phyloP scores from a whole-genome alignment of 2,888 invertebrate species.

The Tenthredo scrophulariae region DNA sequence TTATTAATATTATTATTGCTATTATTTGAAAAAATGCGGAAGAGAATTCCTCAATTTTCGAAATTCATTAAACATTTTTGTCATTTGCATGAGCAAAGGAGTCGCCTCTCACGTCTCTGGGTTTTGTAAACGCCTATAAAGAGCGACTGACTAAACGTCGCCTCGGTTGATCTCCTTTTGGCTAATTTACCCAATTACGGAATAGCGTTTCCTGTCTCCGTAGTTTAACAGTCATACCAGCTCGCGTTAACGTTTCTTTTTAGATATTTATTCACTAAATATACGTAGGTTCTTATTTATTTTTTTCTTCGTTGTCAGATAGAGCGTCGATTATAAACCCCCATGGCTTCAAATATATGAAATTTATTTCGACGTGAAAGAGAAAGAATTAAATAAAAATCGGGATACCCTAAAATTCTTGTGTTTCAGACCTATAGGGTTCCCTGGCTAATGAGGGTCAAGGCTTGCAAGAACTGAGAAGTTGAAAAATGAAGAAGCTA shows the following conservation, averaged over 20 bases:
- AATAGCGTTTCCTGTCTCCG: conserved; percentile 72
- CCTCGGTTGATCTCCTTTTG: conserved; percentile 45
- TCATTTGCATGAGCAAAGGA: not conserved
- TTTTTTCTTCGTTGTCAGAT: not conserved
- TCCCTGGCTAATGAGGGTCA: conserved; percentile 67
- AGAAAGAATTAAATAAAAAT: not conserved
- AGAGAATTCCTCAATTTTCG: no score
- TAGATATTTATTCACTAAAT: not conserved
- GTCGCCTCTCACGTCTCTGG: not conserved
- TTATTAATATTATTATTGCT: no score
- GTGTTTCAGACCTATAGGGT: conserved; percentile 62
- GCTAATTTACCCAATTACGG: conserved; percentile 74
- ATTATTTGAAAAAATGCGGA: no score
- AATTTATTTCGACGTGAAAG: not conserved
- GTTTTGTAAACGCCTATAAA: not conserved
- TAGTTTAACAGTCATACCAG: conserved; percentile 7
- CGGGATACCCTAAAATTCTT: conserved; percentile 61
- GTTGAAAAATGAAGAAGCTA: not conserved
- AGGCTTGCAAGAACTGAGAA: no score
- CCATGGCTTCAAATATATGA: no score
- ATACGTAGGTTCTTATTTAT: not conserved
- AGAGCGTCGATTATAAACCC: no score
- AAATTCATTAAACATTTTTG: not conserved
- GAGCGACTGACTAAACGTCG: not conserved
- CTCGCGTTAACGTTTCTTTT: not conserved